Percentiles rank a stretch among this genome's conserved stretches.
Conservation (phyloP, 2,113 vertebrate genomes). For the Scalopus aquaticus region DNA sequence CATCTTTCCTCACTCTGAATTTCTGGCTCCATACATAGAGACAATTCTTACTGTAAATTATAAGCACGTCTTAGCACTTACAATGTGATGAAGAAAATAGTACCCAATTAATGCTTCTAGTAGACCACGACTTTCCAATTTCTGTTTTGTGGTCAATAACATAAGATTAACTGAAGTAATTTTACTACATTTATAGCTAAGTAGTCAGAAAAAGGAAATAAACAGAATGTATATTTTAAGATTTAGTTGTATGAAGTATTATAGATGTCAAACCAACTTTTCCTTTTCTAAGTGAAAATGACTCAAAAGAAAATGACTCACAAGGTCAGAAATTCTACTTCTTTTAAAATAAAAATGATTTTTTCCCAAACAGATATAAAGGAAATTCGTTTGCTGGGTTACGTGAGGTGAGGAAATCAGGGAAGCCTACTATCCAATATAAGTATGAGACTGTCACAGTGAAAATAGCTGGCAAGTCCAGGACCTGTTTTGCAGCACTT, state of each 20-base stretch:
- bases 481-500: background rate
- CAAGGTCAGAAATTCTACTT: background rate
- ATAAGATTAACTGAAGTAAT: background rate
- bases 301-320: background rate
- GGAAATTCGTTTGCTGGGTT: conserved; percentile 3
- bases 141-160: background rate
- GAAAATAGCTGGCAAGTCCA: background rate
- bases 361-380: conserved; percentile 33
- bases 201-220: background rate
- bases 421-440: background rate
- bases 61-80: background rate
- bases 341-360: conserved; percentile 33
- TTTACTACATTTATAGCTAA: background rate
- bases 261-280: background rate
- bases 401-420: conserved; percentile 11
- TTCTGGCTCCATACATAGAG: fast-evolving
- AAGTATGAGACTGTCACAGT: background rate
- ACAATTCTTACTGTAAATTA: background rate
- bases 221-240: background rate
- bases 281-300: background rate
- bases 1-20: background rate
- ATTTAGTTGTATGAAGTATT: background rate
- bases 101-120: background rate
- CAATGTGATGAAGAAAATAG: background rate
- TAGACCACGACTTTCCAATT: background rate